phyloP scores from a whole-genome alignment of 2,888 invertebrate genomes.

The Macaria liturata region DNA sequence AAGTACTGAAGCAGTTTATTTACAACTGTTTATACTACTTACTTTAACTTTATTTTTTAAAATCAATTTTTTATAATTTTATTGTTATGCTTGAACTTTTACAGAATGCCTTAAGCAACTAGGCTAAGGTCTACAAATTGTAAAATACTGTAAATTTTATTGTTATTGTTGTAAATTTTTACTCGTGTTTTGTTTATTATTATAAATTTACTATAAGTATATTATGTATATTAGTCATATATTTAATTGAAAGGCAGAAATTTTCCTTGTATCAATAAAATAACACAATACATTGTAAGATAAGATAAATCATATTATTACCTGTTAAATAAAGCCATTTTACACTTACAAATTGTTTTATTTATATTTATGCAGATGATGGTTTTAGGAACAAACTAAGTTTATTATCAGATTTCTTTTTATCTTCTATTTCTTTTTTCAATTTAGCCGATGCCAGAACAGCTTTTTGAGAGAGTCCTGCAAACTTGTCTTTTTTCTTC shows the following conservation, averaged over 20 bases:
- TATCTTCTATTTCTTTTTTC: slow-evolving; percentile 44
- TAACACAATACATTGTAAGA: too few relatives aligned
- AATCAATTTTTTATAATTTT: background rate
- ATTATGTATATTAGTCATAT: too few relatives aligned
- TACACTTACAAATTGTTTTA: slow-evolving; percentile 24
- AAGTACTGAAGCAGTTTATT: too few relatives aligned
- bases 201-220: too few relatives aligned
- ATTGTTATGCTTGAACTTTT: too few relatives aligned
- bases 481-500: slow-evolving; percentile 74
- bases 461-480: slow-evolving; percentile 69
- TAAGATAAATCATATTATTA: too few relatives aligned
- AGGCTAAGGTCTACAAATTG: too few relatives aligned
- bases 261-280: background rate
- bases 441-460: slow-evolving; percentile 65
- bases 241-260: too few relatives aligned
- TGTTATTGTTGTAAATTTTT: background rate
- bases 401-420: slow-evolving; percentile 43
- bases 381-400: slow-evolving; percentile 70
- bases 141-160: too few relatives aligned
- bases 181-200: background rate
- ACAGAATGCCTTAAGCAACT: too few relatives aligned
- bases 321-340: too few relatives aligned
- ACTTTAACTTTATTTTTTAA: background rate
- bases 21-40: background rate
- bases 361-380: slow-evolving; percentile 40